Evolutionary conservation across 2,797 vertebrate species (phyloP), one percentile per base, ranked within the genome.

Genomic region (Bradypodion ventrale): DNA sequence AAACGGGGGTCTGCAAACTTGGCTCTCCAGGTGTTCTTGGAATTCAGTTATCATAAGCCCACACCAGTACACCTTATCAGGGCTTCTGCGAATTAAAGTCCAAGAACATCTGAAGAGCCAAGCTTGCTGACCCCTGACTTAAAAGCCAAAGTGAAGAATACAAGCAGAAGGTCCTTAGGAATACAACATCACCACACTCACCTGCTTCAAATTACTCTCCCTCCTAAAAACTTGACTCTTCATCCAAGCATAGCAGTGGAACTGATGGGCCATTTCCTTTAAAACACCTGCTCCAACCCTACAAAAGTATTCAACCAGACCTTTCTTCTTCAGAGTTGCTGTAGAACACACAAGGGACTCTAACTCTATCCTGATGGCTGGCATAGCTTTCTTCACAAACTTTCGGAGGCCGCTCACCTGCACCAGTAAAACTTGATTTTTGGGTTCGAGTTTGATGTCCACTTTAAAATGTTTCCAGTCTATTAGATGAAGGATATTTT

Each of bases 401-500:
- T 83, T 83, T 59, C 19, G 73, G 52, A 76, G 46, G 23, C 82
- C 82, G 0, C 12, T 69, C 27, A 83, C 63, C 13, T 59, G 73
- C 35, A 83, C 25, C 27, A 7, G 9, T 40, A 66, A 83, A 15
- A n/a, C 2, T 27, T 83, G 63, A 29, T 46, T n/a, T 9, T 42
- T n/a, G 29, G 37, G 32, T 10, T 68, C 25, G 37, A 83, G 3
- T 16, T 25, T 4, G 29, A 83, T 10, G 2, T 46, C 68, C 46
- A 69, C 75, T 23, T 25, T 32, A 27, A 69, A 46, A 19, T 44
- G 74, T 15, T 76, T 7, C 82, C 82, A 69, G 27, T 66, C 49
- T 37, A 76, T 76, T 2, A 83, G 59, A 40, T 65, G n/a, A n/a
- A 76, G 63, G 46, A 83, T 73, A 68, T n/a, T 46, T 21, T 59